phyloP scores from a whole-genome alignment of 2,113 vertebrate species.

The Empidonax traillii region DNA sequence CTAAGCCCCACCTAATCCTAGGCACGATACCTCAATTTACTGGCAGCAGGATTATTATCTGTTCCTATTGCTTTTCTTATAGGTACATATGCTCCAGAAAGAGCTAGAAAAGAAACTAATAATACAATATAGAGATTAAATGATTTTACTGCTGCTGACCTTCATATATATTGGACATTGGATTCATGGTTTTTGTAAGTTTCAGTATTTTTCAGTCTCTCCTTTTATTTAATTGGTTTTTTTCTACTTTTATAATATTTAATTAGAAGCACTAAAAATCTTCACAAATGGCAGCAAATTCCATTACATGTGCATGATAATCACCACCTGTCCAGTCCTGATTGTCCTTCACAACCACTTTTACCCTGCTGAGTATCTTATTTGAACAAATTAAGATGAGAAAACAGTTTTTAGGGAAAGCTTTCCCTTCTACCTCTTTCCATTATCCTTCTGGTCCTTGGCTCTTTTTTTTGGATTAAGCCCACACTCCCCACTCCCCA shows the following conservation, averaged over 20 bases:
- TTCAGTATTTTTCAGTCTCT: not conserved
- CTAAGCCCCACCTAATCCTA: conserved; percentile 62
- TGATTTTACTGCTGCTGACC: conserved; percentile 25
- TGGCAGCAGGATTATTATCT: conserved; percentile 66
- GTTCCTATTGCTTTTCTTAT: conserved; percentile 20
- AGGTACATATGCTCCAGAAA: conserved; percentile 18
- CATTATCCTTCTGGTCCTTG: not conserved
- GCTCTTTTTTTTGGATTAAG: not conserved
- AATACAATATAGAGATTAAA: conserved; percentile 35
- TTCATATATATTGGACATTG: not conserved
- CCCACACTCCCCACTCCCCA: not conserved
- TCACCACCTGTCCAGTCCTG: not conserved
- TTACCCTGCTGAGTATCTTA: not conserved
- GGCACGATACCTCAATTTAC: conserved; percentile 59
- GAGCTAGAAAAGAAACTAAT: conserved; percentile 14
- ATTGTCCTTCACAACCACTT: not conserved
- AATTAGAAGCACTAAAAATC: not conserved
- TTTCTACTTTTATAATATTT: not conserved
- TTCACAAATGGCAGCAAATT: not conserved
- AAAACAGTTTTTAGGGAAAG: not conserved
- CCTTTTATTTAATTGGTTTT: not conserved
- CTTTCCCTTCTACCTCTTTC: not conserved
- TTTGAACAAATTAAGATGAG: not conserved
- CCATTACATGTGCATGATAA: not conserved
- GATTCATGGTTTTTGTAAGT: conserved; percentile 1